Evolutionary conservation across 2,113 vertebrate species (phyloP).

Genomic region (Rhodinocichla rosea): DNA sequence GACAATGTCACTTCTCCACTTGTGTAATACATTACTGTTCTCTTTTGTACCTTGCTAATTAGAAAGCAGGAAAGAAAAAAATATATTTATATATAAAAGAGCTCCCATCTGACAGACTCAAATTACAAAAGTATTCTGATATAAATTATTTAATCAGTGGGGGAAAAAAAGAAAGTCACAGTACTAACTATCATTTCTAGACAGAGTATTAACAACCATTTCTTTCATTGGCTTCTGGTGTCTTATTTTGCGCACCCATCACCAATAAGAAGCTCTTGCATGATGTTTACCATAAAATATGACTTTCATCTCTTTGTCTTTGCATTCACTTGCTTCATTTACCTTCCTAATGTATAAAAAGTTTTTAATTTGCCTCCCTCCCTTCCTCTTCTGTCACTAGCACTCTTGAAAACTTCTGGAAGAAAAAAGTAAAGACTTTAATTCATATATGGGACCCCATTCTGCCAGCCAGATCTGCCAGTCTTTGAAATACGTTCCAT

Average conservation of each 20-base stretch:
- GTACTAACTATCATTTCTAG: slow-evolving; percentile 67
- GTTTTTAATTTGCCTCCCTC: slow-evolving; percentile 58
- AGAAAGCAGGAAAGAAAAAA: slow-evolving; percentile 52
- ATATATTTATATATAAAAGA: slow-evolving; percentile 67
- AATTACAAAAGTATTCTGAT: slow-evolving; percentile 69
- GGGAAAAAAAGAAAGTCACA: slow-evolving; percentile 55
- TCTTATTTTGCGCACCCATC: slow-evolving; percentile 50
- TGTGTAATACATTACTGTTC: slow-evolving; percentile 50
- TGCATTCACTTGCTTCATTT: slow-evolving; percentile 62
- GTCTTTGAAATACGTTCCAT: slow-evolving; percentile 46
- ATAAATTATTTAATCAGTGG: slow-evolving; percentile 68
- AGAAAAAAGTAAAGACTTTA: slow-evolving; percentile 57
- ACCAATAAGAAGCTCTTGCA: slow-evolving; percentile 62
- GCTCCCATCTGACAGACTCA: slow-evolving; percentile 62
- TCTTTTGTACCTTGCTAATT: slow-evolving; percentile 62
- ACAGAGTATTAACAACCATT: slow-evolving; percentile 60
- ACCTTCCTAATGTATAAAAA: slow-evolving; percentile 63
- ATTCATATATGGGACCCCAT: slow-evolving; percentile 67
- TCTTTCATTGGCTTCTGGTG: slow-evolving; percentile 68
- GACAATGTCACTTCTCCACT: slow-evolving; percentile 35
- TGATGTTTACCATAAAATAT: slow-evolving; percentile 67
- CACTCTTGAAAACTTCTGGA: slow-evolving; percentile 60
- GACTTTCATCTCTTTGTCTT: slow-evolving; percentile 73
- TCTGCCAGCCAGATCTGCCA: slow-evolving; percentile 59
- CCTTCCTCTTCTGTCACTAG: slow-evolving; percentile 53